phyloP scores from a whole-genome alignment of 2,797 vertebrate genomes.

The Phataginus tricuspis region DNA sequence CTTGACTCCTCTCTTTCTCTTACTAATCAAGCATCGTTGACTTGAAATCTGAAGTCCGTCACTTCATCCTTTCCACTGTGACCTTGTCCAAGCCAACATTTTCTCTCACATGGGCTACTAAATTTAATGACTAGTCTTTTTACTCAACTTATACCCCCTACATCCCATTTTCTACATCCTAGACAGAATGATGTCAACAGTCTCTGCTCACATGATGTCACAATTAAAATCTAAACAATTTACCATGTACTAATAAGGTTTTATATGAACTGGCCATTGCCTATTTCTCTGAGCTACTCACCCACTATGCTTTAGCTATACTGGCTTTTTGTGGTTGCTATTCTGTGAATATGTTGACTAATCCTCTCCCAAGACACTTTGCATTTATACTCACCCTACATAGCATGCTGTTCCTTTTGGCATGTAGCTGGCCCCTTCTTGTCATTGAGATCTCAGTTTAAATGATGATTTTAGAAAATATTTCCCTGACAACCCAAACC shows the following conservation, averaged over 20 bases:
- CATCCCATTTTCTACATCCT: not conserved
- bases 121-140: not conserved
- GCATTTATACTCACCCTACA: not conserved
- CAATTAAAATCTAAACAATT: not conserved
- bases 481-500: not conserved
- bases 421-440: not conserved
- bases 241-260: not conserved
- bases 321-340: not conserved
- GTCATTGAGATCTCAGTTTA: not conserved
- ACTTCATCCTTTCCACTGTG: not conserved
- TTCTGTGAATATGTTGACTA: not conserved
- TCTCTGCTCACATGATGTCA: not conserved
- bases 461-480: not conserved
- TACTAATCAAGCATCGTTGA: not conserved
- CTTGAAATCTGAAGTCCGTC: conserved; percentile 8
- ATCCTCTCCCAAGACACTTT: not conserved
- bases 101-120: not conserved
- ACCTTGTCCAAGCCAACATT: not conserved
- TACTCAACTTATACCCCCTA: not conserved
- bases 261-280: not conserved
- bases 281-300: not conserved
- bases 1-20: not conserved
- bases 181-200: not conserved
- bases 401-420: not conserved
- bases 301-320: not conserved